These are phyloP conservation scores for Streblospio benedicti DNA, from an alignment of 1,140 invertebrate species.

Conservation along the genomic window DNA sequence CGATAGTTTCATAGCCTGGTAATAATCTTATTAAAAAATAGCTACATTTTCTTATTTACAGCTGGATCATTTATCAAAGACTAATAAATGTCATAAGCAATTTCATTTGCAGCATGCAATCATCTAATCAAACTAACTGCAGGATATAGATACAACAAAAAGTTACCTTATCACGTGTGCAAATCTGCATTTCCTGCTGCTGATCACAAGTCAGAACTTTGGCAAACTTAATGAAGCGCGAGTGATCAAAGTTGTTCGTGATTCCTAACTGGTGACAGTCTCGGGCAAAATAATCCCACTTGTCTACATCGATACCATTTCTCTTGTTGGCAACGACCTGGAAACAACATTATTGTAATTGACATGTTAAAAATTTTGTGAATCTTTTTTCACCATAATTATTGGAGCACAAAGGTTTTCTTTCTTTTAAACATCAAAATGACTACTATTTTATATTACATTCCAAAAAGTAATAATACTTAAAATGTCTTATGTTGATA, in stretches of 20 bases:
- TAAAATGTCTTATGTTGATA: background rate
- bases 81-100: background rate
- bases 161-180: slow-evolving; percentile 48
- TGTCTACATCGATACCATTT: slow-evolving; percentile 62
- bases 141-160: background rate
- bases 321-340: slow-evolving; percentile 59
- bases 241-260: slow-evolving; percentile 48
- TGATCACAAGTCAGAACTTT: slow-evolving; percentile 38
- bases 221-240: slow-evolving; percentile 42
- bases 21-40: background rate
- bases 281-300: slow-evolving; percentile 61
- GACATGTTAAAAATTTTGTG: background rate
- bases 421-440: background rate
- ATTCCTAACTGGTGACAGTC: slow-evolving; percentile 53
- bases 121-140: background rate
- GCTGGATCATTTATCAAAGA: background rate
- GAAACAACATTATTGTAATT: slow-evolving; percentile 3
- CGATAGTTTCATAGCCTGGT: background rate
- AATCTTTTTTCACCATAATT: no score
- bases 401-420: background rate
- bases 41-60: background rate
- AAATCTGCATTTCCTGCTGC: slow-evolving; percentile 45
- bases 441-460: background rate
- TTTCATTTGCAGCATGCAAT: background rate
- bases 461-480: slow-evolving; percentile 10